phyloP scores from a whole-genome alignment of 2,888 invertebrate species.

The Phorcus lineatus region DNA sequence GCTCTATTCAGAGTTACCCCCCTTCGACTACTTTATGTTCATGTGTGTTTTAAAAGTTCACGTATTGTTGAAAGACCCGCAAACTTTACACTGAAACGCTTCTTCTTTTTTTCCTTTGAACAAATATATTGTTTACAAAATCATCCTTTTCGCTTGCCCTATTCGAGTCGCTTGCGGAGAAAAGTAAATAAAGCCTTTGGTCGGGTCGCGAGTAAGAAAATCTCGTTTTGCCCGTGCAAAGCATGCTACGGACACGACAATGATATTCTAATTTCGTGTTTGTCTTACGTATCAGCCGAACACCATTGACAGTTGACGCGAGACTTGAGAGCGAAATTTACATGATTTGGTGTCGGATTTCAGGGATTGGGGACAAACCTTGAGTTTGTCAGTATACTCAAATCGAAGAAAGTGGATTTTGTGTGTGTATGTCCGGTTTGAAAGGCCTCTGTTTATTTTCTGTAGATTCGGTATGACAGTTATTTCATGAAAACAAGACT shows the following conservation, averaged over 20 bases:
- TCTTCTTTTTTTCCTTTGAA: background rate
- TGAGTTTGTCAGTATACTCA: no score
- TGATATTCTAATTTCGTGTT: background rate
- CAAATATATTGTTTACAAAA: conserved; percentile 22
- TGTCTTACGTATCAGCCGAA: background rate
- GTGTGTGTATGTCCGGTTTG: background rate
- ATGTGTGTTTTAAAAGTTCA: no score
- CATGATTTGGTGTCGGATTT: background rate
- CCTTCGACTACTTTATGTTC: background rate
- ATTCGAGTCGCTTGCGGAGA: background rate
- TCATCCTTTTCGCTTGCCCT: background rate
- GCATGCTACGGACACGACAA: background rate
- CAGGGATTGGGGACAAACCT: background rate
- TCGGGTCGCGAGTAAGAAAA: background rate
- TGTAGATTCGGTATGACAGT: background rate
- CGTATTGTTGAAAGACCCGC: background rate
- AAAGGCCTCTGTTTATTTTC: background rate
- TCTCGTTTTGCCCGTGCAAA: background rate
- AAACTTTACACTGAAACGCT: background rate
- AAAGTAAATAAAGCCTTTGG: background rate
- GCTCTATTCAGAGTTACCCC: background rate
- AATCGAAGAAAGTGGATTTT: background rate
- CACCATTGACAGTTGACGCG: background rate
- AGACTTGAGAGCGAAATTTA: conserved; percentile 8
- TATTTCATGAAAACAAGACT: background rate